Evolutionary conservation across 1,140 invertebrate genomes (phyloP), one percentile per base, ranked within the genome.

Genomic region (Scaptodrosophila lebanonensis): DNA sequence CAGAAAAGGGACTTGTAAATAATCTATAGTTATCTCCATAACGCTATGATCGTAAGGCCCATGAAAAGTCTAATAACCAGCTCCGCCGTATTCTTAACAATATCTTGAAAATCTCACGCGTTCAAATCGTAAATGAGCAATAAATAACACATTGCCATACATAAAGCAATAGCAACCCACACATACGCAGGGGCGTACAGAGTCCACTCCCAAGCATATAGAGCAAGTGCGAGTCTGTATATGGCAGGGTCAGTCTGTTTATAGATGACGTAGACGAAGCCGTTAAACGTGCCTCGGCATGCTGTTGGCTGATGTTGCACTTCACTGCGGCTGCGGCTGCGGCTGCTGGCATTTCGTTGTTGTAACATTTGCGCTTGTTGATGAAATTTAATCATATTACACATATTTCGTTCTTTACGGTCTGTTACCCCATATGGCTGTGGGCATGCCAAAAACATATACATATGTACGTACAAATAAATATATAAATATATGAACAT

Each of bases 361-460:
- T 20, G 18, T 13, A 8, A 43, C 29, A 43, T 43, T 61, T 69
- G 63, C 33, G 68, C 58, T 64, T 72, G 65, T 82, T 82, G 75
- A 82, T 82, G 51, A 82, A 82, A 82, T 82, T 82, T 82, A 82
- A 82, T 82, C 75, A 82, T 82, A 82, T 82, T 82, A 82, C 75
- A 75, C 70, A 82, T 82, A 82, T 82, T 82, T 82, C 66, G 69
- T 69, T 82, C 75, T 82, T 82, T 82, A 82, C 63, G 75, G 66
- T 82, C 75, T 82, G 75, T 70, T 82, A 82, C 75, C 68, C 75
- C 75, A 82, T 70, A 75, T 66, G 68, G 65, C 75, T 49, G 38
- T n/a, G 6, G 73, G 12, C 27, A 38, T 12, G 25, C 36, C 20
- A 18, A 16, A 22, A 27, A 32, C 25, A 20, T 54, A 47, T 32